Base-by-base conservation (phyloP, 1,140 invertebrate genomes). In the Pantala flavescens region DNA sequence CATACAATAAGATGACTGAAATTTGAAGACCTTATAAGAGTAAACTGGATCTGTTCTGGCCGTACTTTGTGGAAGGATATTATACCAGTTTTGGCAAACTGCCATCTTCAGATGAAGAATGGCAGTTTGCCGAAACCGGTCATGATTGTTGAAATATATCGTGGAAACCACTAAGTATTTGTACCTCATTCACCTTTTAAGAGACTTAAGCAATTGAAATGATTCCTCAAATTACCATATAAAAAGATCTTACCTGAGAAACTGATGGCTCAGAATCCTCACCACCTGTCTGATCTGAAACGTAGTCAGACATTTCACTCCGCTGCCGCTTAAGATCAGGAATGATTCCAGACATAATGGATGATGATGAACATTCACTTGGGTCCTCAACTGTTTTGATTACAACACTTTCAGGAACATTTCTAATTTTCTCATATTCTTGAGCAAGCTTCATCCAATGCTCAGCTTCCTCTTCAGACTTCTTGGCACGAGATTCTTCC, bases 221-320 rank as follows among this genome's bases (percentile, higher is more conserved):
- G n/a, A n/a, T n/a, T n/a, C n/a, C n/a, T n/a, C n/a, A n/a, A 36
- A 36, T 36, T 36, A 9, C 28, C 9, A 36, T 5, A 36, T 5
- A 36, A 36, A 36, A 36, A 9, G 9, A 9, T 2, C n/a, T 63
- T 14, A 63, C 49, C 49, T 63, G 49, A 63, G 14, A 21, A 16
- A 63, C 1, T 19, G 49, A 63, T 16, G 49, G 49, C 49, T 63
- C 49, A 63, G 49, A 63, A 63, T 63, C 49, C n/a, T 63, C 49
- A 19, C 49, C 49, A 3, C 49, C 49, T 7, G 49, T 63, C 49
- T 63, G 49, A 63, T 63, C 79, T 73, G 77, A 79, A 74, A 75
- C 79, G 75, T 77, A 80, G 74, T 76, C 78, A 70, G 75, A 84
- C 71, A 76, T 78, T 73, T 78, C 77, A 75, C 76, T 80, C 43